Base-by-base conservation (phyloP, 2,888 invertebrate species). In the Plutella xylostella region DNA sequence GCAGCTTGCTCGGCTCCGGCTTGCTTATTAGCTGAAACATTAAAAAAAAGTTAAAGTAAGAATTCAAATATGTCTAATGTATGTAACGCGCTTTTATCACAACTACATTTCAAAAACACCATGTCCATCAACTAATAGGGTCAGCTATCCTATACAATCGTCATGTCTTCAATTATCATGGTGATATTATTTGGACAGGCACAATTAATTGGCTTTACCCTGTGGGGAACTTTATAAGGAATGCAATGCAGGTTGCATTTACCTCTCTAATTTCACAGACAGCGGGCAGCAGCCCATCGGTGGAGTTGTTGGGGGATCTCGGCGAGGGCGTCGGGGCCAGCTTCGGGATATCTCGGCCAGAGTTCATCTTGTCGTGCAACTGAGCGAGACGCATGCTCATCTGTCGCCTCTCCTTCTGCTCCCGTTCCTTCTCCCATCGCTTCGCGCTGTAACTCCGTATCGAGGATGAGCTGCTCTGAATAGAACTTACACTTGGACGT, bases 401-500 rank as follows among this genome's bases (percentile, higher is more conserved):
- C 72, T 91, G 92, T 43, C 93, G 79, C 61, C 91, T 88, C 64
- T 93, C 92, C 67, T 92, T 92, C 68, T 93, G 92, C 65, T 92
- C 92, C 47, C 91, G 76, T 64, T 94, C 94, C 56, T 89, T 87
- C 68, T 94, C 94, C 74, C 92, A 92, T 51, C 91, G 86, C 68
- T 89, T 88, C 56, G 91, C 87, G 65, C 93, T 92, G 76, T 92
- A 93, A 74, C 93, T 93, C 65, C 92, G 88, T 52, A 92, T 88
- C 42, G 93, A 94, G 50, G 91, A 93, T 57, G 90, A 89, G 68
- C 90, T 91, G 85, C 93, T 93, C 70, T 94, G 93, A 60, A 94
- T 86, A 52, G 93, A 94, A 55, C 90, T 91, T 86, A 93, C 84
- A 87, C 93, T 93, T 83, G 93, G 93, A 85, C 93, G 89, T 86